Evolutionary conservation across 2,113 vertebrate genomes (phyloP).

Genomic region (Strix uralensis): DNA sequence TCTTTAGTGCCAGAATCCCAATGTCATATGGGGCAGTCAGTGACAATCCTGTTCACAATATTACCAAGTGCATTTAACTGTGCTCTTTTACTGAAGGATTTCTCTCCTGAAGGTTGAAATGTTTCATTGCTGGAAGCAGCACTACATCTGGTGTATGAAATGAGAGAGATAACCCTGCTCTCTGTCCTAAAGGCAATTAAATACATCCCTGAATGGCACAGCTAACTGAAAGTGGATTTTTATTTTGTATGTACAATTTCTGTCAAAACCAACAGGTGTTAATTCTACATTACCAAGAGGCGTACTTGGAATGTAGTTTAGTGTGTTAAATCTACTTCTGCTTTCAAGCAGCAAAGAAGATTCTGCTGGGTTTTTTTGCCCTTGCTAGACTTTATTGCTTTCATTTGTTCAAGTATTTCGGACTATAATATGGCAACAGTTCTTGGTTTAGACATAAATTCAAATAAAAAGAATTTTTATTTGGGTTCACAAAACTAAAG

Average conservation of each 20-base stretch:
- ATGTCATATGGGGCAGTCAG: neutral
- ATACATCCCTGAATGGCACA: neutral
- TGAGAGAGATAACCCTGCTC: neutral
- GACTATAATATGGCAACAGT: neutral
- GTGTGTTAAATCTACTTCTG: neutral
- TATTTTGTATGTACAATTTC: neutral
- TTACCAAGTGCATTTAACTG: neutral
- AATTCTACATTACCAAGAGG: neutral
- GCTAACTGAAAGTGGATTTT: neutral
- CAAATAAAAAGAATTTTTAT: neutral
- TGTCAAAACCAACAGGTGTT: neutral
- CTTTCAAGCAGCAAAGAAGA: neutral
- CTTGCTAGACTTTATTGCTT: neutral
- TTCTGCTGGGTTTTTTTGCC: neutral
- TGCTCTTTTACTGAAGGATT: neutral
- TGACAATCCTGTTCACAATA: neutral
- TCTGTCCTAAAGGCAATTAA: neutral
- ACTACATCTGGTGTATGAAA: neutral
- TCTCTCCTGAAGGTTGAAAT: constrained; percentile 1
- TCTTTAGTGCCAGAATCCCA: neutral
- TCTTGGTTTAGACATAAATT: neutral
- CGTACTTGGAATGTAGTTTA: neutral
- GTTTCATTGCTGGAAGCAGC: neutral
- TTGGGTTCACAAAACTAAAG: neutral
- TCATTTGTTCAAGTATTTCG: neutral